Percentiles rank a stretch among this genome's conserved stretches.
Conservation (phyloP, 2,113 vertebrate species). For the Dipodomys ordii region DNA sequence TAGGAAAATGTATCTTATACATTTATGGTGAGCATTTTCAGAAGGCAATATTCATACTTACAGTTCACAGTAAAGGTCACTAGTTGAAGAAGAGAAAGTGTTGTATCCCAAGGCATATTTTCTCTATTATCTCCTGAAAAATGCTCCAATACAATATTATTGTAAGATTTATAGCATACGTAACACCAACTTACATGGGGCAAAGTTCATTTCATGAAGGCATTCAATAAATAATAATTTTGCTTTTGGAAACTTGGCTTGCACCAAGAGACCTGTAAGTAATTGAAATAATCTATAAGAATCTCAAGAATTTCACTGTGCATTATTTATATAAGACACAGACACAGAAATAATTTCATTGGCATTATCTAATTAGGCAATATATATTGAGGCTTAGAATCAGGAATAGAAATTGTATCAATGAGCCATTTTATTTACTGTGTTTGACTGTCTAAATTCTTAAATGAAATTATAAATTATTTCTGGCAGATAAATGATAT, state of each 20-base stretch:
- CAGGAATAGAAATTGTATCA: constrained; percentile 81
- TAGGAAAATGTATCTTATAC: constrained; percentile 40
- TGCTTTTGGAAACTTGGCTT: constrained; percentile 64
- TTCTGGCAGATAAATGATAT: constrained; percentile 80
- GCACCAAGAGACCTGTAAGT: constrained; percentile 6
- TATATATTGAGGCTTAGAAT: constrained; percentile 78
- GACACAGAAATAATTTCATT: constrained; percentile 84
- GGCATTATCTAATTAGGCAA: constrained; percentile 84
- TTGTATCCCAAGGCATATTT: constrained; percentile 24
- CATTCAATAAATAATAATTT: constrained; percentile 66
- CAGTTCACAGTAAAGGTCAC: constrained; percentile 30
- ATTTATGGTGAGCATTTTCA: not conserved
- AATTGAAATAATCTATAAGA: constrained; percentile 48
- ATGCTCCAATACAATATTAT: not conserved
- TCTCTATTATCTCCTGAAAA: constrained; percentile 62
- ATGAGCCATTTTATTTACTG: constrained; percentile 82
- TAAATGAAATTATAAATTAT: constrained; percentile 86
- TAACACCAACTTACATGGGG: constrained; percentile 18
- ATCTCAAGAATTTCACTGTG: constrained; percentile 67
- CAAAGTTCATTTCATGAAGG: constrained; percentile 64
- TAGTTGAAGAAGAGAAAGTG: constrained; percentile 57
- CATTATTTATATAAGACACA: constrained; percentile 79
- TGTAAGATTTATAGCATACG: constrained; percentile 48
- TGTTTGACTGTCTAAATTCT: constrained; percentile 85
- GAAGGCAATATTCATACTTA: constrained; percentile 26